A percentile compares a stretch with the other conserved stretches of the same genome.
Evolutionary conservation across 1,140 invertebrate species (phyloP).

Genomic region (Lasioglossum albipes): DNA sequence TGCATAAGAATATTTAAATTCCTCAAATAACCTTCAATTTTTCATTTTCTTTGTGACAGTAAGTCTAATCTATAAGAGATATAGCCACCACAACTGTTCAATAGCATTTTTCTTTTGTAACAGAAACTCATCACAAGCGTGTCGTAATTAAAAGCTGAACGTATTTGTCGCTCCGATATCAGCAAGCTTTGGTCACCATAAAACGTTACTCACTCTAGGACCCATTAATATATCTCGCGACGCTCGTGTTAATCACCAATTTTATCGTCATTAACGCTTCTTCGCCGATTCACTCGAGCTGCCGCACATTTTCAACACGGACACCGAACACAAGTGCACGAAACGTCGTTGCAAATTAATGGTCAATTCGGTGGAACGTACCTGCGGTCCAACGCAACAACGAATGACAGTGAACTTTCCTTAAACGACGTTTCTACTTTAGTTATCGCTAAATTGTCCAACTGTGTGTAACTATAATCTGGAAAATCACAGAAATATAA

Average conservation of each 20-base stretch:
- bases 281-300: slow-evolving; percentile 36
- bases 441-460: background rate
- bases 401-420: background rate
- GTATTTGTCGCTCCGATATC: slow-evolving; percentile 25
- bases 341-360: slow-evolving; percentile 44
- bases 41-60: no score
- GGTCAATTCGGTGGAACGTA: slow-evolving; percentile 15
- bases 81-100: background rate
- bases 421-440: background rate
- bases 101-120: background rate
- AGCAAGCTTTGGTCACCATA: slow-evolving; percentile 10
- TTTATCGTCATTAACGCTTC: slow-evolving; percentile 45
- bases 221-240: slow-evolving; percentile 38
- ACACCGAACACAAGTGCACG: slow-evolving; percentile 7
- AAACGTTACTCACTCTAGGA: slow-evolving; percentile 39
- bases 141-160: slow-evolving; percentile 46
- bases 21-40: no score
- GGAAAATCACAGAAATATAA: no score
- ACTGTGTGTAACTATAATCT: no score
- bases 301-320: background rate
- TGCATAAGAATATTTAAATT: no score
- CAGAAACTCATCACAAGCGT: background rate
- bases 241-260: slow-evolving; percentile 45
- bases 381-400: slow-evolving; percentile 19
- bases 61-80: no score